Base-by-base conservation (phyloP, 2,888 invertebrate genomes). In the Trichopoda pennipes region DNA sequence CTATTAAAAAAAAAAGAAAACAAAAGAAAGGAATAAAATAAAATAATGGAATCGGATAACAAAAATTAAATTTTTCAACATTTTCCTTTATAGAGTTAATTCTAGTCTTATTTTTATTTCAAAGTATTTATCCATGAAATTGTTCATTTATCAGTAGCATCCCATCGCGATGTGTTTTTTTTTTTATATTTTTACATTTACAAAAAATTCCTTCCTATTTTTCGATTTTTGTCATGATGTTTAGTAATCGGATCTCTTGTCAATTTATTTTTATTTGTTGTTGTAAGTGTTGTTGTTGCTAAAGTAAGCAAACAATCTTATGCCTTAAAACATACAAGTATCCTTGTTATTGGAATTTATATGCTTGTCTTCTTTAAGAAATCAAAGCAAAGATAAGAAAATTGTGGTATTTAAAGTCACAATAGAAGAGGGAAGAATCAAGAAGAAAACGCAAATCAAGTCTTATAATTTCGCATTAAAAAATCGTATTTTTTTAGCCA, bases 71-170 rank as follows among this genome's bases (percentile, higher is more conserved):
- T 64, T 47, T 69, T 17, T 47, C n/a, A 28, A 14, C 14, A n/a
- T 44, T 55, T 64, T 17, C 17, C 23, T 17, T 38, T 17, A 63
- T 32, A 28, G 17, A n/a, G 14, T 63, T 47, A 63, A 63, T 63
- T 47, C 63, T 28, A 44, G 44, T 55, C 21, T 32, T 55, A n/a
- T 63, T 75, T 56, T 23, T 64, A 23, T 42, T 17, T 1, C 58
- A 53, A 75, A 66, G 72, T 60, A 81, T 79, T 82, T 78, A 70
- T 70, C 55, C 76, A 79, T 63, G 60, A 76, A 82, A 83, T 84
- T 83, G 81, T 66, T 81, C 84, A 81, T 83, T 84, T 86, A 86
- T 86, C 86, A 81, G 68, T 44, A 64, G 58, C 74, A 84, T 77
- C 85, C 86, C 85, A 86, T 86, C 86, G 83, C 38, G 51, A 66